These are phyloP conservation scores for Lates calcarifer DNA, from an alignment of 2,113 vertebrate genomes.

Conservation along the genomic window DNA sequence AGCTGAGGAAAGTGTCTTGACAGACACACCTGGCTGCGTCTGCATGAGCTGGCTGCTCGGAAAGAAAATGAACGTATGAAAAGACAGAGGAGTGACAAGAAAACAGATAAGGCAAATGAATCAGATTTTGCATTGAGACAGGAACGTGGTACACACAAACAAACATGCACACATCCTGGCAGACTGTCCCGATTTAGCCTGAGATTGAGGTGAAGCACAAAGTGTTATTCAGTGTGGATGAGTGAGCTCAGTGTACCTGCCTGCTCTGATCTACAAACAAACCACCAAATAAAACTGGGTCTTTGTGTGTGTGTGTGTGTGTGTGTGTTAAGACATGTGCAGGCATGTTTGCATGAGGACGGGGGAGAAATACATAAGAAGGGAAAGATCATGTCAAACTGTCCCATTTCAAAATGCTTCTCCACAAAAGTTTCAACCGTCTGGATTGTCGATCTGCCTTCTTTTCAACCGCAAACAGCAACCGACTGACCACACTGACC, in stretches of 20 bases:
- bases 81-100: not conserved
- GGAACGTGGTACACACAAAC: not conserved
- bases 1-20: slow-evolving; percentile 2
- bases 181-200: slow-evolving; percentile 1
- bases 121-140: slow-evolving; percentile 3
- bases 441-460: not conserved
- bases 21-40: slow-evolving; percentile 10
- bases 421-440: not conserved
- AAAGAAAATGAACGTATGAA: slow-evolving; percentile 6
- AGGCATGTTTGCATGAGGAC: slow-evolving; percentile 39
- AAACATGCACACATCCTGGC: not conserved
- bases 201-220: slow-evolving; percentile 47
- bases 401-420: slow-evolving; percentile 19
- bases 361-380: not conserved
- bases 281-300: slow-evolving; percentile 19
- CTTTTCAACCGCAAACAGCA: slow-evolving; percentile 15
- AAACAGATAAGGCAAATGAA: slow-evolving; percentile 45
- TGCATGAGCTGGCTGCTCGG: not conserved
- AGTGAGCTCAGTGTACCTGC: slow-evolving; percentile 50
- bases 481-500: slow-evolving; percentile 36
- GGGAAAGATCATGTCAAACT: slow-evolving; percentile 5
- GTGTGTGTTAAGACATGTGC: slow-evolving; percentile 37
- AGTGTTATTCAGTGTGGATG: slow-evolving; percentile 36
- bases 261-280: slow-evolving; percentile 58
- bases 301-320: slow-evolving; percentile 26